These are phyloP conservation scores for Callimorpha dominula DNA, from an alignment of 2,888 invertebrate genomes.

Conservation along the genomic window DNA sequence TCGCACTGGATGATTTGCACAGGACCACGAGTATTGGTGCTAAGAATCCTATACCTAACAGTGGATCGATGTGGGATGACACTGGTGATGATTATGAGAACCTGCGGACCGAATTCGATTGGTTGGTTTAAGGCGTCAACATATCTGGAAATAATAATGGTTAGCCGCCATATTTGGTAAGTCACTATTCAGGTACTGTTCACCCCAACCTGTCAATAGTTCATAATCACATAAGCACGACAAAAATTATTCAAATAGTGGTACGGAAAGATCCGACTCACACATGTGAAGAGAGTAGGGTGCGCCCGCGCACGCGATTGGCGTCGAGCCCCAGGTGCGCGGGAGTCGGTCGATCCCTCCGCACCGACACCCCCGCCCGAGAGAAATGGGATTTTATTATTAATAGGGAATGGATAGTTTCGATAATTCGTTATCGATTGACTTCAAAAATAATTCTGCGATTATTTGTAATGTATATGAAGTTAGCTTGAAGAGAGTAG, in stretches of 20 bases:
- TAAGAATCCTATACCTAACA: no score
- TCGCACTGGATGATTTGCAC: no score
- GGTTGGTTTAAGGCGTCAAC: background rate
- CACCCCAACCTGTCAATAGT: constrained; percentile 4
- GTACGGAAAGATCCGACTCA: constrained; percentile 7
- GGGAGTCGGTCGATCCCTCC: constrained; percentile 47
- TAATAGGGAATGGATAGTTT: constrained; percentile 23
- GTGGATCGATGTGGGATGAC: no score
- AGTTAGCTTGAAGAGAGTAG: no score
- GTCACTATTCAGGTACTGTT: background rate
- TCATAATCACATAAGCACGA: constrained; percentile 1
- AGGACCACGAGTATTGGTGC: no score
- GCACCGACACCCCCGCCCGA: constrained; percentile 39
- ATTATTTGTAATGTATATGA: background rate
- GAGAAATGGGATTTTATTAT: constrained; percentile 51
- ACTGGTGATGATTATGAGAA: no score
- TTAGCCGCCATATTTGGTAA: background rate
- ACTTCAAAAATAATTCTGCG: background rate
- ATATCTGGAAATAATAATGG: background rate
- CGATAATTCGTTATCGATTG: constrained; percentile 9
- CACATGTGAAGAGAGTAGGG: constrained; percentile 21
- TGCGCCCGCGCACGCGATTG: constrained; percentile 70
- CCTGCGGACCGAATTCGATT: no score
- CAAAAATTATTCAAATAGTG: background rate
- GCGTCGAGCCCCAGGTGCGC: constrained; percentile 72